Evolutionary conservation across 2,797 vertebrate species (phyloP).

Genomic region (Yasuhikotakia modesta): DNA sequence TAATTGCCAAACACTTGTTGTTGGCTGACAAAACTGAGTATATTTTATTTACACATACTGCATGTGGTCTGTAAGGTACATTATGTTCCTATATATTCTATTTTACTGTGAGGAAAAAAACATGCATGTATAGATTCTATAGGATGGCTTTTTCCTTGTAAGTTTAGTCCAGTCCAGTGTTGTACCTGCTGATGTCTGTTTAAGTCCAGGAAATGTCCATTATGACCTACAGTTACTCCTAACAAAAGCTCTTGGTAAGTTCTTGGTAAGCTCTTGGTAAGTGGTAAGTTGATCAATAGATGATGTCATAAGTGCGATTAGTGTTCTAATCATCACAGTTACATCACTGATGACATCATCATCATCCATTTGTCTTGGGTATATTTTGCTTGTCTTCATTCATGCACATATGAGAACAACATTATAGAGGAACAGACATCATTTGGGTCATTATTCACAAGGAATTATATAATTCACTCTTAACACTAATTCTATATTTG

Average conservation of each 20-base stretch:
- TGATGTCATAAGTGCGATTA: neutral
- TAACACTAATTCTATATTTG: neutral
- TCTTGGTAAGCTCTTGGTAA: neutral
- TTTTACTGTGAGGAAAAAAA: neutral
- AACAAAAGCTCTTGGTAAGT: neutral
- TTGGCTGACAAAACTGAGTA: neutral
- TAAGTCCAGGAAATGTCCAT: neutral
- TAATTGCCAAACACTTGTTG: constrained; percentile 10
- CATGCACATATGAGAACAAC: neutral
- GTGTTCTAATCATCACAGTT: neutral
- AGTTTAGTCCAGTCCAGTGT: neutral
- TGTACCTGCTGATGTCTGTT: neutral
- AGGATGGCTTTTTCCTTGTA: neutral
- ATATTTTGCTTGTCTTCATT: neutral
- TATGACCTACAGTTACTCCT: neutral
- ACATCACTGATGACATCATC: too few species aligned
- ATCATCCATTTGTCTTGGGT: neutral
- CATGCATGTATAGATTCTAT: neutral
- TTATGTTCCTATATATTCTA: neutral
- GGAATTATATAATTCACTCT: neutral
- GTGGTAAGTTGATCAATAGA: too few species aligned
- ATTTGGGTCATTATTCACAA: too few species aligned
- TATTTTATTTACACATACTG: neutral
- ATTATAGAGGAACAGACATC: neutral
- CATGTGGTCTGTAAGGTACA: neutral